Conservation (phyloP, 2,113 vertebrate species). For the Centropus unirufus region DNA sequence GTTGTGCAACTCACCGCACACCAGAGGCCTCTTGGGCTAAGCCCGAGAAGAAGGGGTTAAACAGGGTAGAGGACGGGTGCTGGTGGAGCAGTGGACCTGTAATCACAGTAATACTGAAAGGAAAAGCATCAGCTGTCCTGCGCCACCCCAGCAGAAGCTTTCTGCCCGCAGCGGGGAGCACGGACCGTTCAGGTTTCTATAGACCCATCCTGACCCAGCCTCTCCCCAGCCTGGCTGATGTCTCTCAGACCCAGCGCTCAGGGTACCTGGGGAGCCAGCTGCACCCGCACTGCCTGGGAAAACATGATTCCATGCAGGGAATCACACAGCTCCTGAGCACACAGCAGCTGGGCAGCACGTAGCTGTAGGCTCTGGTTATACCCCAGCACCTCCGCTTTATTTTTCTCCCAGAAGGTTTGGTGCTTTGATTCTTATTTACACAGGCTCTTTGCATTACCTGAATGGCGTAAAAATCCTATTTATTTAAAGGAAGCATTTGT, state of each 20-base stretch:
- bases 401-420: background rate
- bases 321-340: background rate
- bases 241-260: background rate
- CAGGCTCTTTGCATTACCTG: background rate
- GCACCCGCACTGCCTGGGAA: background rate
- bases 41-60: background rate
- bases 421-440: background rate
- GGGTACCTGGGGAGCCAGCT: background rate
- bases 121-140: background rate
- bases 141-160: background rate
- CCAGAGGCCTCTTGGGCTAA: background rate
- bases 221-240: background rate
- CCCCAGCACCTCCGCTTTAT: background rate
- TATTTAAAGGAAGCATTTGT: background rate
- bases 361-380: background rate
- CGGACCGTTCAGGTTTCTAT: background rate
- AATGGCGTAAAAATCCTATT: background rate
- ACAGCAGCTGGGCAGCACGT: background rate
- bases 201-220: background rate
- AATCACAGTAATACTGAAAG: rapidly evolving
- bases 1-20: background rate
- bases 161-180: background rate
- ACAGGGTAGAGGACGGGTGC: background rate
- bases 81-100: background rate
- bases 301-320: background rate